These are phyloP conservation scores for Aythya baeri DNA, from an alignment of 2,113 vertebrate species.

Conservation along the genomic window DNA sequence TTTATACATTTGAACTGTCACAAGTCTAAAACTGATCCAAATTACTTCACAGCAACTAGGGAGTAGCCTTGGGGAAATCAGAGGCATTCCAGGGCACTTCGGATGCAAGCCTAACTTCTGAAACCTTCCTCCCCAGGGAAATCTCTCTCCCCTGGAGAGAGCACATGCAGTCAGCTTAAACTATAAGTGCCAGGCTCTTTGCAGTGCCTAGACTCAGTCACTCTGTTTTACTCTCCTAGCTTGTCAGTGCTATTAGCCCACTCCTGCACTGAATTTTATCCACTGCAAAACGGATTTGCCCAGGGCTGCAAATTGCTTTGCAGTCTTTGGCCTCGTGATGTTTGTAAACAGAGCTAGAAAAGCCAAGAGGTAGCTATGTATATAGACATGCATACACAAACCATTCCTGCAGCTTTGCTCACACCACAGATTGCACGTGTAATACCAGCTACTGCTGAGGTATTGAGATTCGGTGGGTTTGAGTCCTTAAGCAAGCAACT, in stretches of 20 bases:
- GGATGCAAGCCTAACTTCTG: not conserved
- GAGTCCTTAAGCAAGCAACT: not conserved
- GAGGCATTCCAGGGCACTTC: not conserved
- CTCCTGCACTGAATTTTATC: not conserved
- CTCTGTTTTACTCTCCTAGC: not conserved
- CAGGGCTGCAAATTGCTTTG: not conserved
- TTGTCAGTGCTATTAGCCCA: not conserved
- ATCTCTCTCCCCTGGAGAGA: not conserved
- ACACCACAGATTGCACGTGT: not conserved
- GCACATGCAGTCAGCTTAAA: not conserved
- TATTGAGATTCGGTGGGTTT: not conserved
- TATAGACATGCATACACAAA: not conserved
- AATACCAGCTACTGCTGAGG: not conserved
- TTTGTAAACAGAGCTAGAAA: not conserved
- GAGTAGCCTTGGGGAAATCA: not conserved
- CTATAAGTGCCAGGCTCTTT: not conserved
- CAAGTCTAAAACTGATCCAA: not conserved
- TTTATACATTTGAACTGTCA: conserved; percentile 3
- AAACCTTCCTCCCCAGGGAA: not conserved
- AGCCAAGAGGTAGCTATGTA: not conserved
- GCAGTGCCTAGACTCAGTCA: not conserved
- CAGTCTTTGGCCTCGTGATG: not conserved
- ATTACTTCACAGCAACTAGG: not conserved
- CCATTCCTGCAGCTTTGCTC: not conserved
- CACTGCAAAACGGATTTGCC: not conserved